Conservation (phyloP, 2,888 invertebrate species). For the Cecidostiba fungosa region DNA sequence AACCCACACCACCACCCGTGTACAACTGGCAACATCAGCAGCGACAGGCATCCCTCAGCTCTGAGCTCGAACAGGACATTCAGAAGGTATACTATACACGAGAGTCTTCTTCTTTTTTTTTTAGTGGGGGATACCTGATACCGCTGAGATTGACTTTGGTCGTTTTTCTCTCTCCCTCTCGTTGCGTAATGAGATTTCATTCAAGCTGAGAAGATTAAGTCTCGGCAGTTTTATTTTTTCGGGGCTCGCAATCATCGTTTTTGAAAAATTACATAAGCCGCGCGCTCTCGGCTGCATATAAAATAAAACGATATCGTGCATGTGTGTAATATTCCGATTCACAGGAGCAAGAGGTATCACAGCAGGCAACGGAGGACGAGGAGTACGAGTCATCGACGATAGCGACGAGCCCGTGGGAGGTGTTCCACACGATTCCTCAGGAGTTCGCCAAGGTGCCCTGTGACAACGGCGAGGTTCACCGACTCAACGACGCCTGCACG, state of each 20-base stretch:
- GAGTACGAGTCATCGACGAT: slow-evolving; percentile 62
- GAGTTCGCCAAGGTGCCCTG: slow-evolving; percentile 71
- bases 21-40: slow-evolving; percentile 74
- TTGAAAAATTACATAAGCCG: too few species aligned
- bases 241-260: too few species aligned
- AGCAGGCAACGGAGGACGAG: background rate
- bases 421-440: slow-evolving; percentile 70
- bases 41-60: slow-evolving; percentile 64
- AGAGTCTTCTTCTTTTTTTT: background rate
- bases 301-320: background rate
- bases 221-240: background rate
- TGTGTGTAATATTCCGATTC: too few species aligned
- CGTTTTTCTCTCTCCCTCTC: background rate
- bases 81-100: slow-evolving; percentile 42
- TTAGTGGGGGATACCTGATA: background rate
- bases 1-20: slow-evolving; percentile 59
- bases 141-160: background rate
- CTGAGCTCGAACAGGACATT: slow-evolving; percentile 67
- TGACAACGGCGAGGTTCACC: slow-evolving; percentile 72
- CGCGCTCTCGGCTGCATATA: too few species aligned
- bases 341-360: background rate
- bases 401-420: slow-evolving; percentile 69
- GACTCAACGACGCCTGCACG: slow-evolving; percentile 72
- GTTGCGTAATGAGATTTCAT: background rate
- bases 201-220: background rate